phyloP scores from a whole-genome alignment of 2,888 invertebrate species.

The Phortica magna region DNA sequence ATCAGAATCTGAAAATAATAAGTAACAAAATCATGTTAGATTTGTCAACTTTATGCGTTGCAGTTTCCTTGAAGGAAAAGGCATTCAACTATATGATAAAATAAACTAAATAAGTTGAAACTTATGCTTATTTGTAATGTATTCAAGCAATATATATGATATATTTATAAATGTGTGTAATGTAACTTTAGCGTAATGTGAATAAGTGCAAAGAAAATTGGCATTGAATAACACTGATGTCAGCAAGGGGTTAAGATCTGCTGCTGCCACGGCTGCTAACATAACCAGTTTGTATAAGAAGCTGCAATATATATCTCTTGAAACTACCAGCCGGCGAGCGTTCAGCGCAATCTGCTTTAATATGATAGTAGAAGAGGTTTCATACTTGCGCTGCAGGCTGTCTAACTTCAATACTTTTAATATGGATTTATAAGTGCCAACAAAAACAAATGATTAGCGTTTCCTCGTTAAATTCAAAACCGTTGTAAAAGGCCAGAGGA shows the following conservation, averaged over 20 bases:
- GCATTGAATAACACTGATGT: too few species aligned
- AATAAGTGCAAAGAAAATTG: neutral
- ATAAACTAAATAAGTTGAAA: slow-evolving; percentile 24
- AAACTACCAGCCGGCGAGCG: too few species aligned
- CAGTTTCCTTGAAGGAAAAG: neutral
- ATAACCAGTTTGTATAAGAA: too few species aligned
- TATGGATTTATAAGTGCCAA: slow-evolving; percentile 45
- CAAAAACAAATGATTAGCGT: neutral
- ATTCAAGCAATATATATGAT: neutral
- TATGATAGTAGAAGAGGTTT: too few species aligned
- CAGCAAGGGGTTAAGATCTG: too few species aligned
- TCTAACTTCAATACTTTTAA: slow-evolving; percentile 54
- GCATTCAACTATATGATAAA: neutral
- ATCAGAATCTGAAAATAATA: too few species aligned
- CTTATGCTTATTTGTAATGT: neutral
- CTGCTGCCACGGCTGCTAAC: too few species aligned
- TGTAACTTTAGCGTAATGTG: neutral
- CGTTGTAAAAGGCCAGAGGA: too few species aligned
- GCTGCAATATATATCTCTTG: too few species aligned
- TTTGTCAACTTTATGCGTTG: slow-evolving; percentile 15
- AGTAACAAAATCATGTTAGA: too few species aligned
- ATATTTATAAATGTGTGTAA: neutral
- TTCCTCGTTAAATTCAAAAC: too few species aligned
- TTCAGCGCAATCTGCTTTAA: too few species aligned
- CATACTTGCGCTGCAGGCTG: slow-evolving; percentile 36